These are phyloP conservation scores for Tyrannus savana DNA, from an alignment of 2,113 vertebrate genomes.

Conservation along the genomic window DNA sequence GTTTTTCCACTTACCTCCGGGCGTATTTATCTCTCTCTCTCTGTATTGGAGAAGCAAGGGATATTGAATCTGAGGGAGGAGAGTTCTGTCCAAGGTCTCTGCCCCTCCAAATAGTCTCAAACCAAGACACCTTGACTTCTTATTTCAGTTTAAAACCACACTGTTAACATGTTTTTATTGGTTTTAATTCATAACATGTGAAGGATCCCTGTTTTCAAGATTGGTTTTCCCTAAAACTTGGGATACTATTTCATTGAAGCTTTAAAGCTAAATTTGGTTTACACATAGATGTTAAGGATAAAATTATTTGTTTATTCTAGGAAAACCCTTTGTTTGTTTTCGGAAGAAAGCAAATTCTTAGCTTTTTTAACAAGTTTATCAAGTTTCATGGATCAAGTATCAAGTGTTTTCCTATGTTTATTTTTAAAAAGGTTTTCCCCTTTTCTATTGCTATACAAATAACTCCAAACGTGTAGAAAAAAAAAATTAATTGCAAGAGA, in stretches of 20 bases:
- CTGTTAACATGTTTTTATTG: not conserved
- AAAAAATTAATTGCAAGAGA: not conserved
- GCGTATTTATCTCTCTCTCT: not conserved
- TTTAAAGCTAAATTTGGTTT: not conserved
- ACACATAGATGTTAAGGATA: not conserved
- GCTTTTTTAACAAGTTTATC: not conserved
- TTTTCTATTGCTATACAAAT: not conserved
- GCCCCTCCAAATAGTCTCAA: not conserved
- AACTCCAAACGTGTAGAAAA: not conserved
- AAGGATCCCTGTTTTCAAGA: not conserved
- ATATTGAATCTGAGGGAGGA: not conserved
- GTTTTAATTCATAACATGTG: not conserved
- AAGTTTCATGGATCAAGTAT: not conserved
- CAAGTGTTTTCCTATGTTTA: not conserved
- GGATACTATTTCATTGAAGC: not conserved
- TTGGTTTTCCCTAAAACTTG: not conserved
- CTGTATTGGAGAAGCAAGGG: not conserved
- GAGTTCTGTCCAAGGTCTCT: not conserved
- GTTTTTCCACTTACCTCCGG: too few relatives aligned
- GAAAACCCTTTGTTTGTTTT: not conserved
- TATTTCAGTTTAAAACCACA: not conserved
- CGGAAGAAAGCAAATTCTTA: not conserved
- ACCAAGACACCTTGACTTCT: not conserved
- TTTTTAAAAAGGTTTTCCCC: rapidly evolving
- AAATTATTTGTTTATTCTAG: not conserved